These are phyloP conservation scores for Melanerpes aurifrons DNA, from an alignment of 2,113 vertebrate genomes.

Conservation along the genomic window DNA sequence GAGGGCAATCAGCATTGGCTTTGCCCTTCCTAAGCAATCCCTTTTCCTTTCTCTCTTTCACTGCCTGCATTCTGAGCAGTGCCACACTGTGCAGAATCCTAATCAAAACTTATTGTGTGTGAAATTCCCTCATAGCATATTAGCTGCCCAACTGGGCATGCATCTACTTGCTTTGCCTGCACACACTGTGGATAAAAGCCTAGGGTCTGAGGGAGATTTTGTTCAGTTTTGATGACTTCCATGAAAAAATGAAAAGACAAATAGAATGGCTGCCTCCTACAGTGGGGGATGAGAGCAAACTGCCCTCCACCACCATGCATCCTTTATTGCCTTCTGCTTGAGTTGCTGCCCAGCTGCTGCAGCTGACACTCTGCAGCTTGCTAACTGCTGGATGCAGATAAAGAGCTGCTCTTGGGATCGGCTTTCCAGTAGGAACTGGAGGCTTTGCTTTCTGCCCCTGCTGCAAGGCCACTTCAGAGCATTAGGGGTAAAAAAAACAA, in stretches of 20 bases:
- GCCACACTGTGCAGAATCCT: background rate
- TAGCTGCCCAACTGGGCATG: background rate
- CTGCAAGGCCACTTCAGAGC: background rate
- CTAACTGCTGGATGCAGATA: background rate
- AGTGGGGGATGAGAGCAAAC: background rate
- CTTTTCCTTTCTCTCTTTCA: background rate
- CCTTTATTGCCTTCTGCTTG: background rate
- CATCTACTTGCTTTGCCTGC: background rate
- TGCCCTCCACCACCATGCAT: background rate
- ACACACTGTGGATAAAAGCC: background rate
- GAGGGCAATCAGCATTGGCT: background rate
- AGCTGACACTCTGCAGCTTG: background rate
- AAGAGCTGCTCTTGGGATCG: background rate
- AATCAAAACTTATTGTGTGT: slow-evolving; percentile 20
- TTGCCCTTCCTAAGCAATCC: background rate
- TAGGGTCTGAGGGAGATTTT: background rate
- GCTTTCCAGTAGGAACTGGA: background rate
- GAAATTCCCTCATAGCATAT: slow-evolving; percentile 1
- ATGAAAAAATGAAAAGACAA: background rate
- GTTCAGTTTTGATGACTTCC: background rate
- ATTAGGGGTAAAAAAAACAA: background rate
- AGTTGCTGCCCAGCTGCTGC: background rate
- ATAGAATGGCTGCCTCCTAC: background rate
- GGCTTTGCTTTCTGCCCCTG: background rate
- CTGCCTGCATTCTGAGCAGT: background rate